These are phyloP conservation scores for Hydrotaea diabolus DNA, from an alignment of 2,888 invertebrate species.

Conservation along the genomic window DNA sequence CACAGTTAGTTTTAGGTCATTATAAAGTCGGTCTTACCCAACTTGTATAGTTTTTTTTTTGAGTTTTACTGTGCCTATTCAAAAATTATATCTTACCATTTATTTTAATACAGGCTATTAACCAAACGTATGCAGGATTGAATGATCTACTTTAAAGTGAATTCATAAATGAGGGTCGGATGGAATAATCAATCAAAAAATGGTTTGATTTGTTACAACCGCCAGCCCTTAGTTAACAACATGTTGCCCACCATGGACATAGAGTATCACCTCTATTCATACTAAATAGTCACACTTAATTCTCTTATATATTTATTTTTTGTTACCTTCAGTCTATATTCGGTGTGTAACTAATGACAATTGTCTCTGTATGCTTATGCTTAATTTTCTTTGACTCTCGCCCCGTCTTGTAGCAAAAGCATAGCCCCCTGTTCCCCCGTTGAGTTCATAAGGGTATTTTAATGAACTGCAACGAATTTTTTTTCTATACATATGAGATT, in stretches of 20 bases:
- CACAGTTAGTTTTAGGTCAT: no score
- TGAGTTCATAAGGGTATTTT: slow-evolving; percentile 54
- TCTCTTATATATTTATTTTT: slow-evolving; percentile 1
- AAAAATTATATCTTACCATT: no score
- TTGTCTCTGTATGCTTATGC: slow-evolving; percentile 27
- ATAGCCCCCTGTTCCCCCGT: slow-evolving; percentile 1
- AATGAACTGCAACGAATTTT: slow-evolving; percentile 50
- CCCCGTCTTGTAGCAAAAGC: neutral
- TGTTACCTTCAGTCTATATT: neutral
- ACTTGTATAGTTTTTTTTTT: no score
- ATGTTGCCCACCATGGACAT: neutral
- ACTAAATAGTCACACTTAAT: slow-evolving; percentile 60
- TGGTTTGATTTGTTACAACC: no score
- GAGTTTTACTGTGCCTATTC: no score
- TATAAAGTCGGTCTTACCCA: no score
- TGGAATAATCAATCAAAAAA: no score
- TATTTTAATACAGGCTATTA: no score
- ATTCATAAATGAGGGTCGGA: no score
- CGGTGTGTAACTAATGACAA: slow-evolving; percentile 47
- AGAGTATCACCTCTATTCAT: slow-evolving; percentile 23
- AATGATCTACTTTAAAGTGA: no score
- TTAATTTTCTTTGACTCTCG: neutral
- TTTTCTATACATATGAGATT: neutral
- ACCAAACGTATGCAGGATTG: no score
- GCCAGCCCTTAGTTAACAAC: no score